These are phyloP conservation scores for Upupa epops DNA, from an alignment of 2,113 vertebrate genomes.

Conservation along the genomic window DNA sequence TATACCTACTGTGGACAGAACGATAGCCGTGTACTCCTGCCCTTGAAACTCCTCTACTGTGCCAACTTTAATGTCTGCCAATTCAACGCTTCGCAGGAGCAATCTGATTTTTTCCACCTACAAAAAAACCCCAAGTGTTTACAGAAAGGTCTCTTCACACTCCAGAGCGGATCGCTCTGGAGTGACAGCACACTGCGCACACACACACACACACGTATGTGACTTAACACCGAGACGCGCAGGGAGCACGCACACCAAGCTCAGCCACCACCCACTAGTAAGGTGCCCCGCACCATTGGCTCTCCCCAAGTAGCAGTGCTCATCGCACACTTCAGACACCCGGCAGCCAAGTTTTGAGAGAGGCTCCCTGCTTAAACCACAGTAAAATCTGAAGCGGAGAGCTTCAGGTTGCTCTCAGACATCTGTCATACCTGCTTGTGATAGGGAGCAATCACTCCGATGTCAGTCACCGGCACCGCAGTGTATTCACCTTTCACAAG, in stretches of 20 bases:
- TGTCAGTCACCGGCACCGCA: conserved; percentile 76
- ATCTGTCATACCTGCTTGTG: conserved; percentile 84
- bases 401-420: no score
- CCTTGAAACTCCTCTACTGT: conserved; percentile 98
- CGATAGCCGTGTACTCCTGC: conserved; percentile 85
- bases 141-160: no score
- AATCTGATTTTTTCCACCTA: conserved; percentile 92
- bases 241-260: neutral
- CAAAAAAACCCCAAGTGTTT: no score
- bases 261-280: neutral
- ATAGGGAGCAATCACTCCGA: conserved; percentile 92
- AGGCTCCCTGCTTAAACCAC: neutral
- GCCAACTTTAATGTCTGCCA: conserved; percentile 91
- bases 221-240: neutral
- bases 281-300: neutral
- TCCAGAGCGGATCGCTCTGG: neutral
- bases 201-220: neutral
- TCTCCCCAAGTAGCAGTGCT: neutral
- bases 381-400: neutral
- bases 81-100: conserved; percentile 84
- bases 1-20: conserved; percentile 87
- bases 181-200: neutral
- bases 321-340: neutral
- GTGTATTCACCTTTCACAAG: conserved; percentile 80
- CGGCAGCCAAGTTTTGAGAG: neutral